These are phyloP conservation scores for Mythimna impura DNA, from an alignment of 2,888 invertebrate genomes.

Conservation along the genomic window DNA sequence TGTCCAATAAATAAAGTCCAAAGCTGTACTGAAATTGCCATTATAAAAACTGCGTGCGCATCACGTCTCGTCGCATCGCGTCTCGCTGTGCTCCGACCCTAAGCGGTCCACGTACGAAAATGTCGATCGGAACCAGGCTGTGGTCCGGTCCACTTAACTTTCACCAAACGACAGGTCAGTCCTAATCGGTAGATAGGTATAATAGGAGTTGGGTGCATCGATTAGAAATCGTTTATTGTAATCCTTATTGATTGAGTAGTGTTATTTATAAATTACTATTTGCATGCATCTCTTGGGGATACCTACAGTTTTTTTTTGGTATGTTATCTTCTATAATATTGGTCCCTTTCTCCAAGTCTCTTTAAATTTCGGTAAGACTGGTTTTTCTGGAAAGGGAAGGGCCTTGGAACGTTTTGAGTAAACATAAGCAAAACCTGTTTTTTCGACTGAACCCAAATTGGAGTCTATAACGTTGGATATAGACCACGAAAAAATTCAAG, in stretches of 20 bases:
- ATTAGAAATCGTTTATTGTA: slow-evolving; percentile 59
- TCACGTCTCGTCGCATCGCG: background rate
- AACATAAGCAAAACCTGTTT: no score
- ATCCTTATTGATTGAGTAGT: slow-evolving; percentile 52
- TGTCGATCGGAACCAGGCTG: slow-evolving; percentile 61
- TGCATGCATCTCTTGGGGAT: slow-evolving; percentile 14
- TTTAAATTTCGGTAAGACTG: background rate
- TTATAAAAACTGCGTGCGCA: background rate
- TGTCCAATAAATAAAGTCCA: no score
- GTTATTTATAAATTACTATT: slow-evolving; percentile 34
- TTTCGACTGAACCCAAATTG: no score
- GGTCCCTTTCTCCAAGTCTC: background rate
- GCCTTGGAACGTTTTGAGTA: no score
- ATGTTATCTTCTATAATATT: background rate
- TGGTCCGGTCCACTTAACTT: slow-evolving; percentile 53
- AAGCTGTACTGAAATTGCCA: no score
- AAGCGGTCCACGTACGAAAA: slow-evolving; percentile 39
- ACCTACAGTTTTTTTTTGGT: slow-evolving; percentile 14
- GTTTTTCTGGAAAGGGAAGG: background rate
- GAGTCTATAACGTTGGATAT: no score
- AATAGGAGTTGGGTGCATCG: slow-evolving; percentile 38
- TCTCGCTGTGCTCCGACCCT: background rate
- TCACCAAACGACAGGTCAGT: slow-evolving; percentile 57
- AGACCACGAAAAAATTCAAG: background rate
- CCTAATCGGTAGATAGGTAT: slow-evolving; percentile 52